These are phyloP conservation scores for Artibeus jamaicensis DNA, from an alignment of 2,797 vertebrate genomes.

Conservation along the genomic window DNA sequence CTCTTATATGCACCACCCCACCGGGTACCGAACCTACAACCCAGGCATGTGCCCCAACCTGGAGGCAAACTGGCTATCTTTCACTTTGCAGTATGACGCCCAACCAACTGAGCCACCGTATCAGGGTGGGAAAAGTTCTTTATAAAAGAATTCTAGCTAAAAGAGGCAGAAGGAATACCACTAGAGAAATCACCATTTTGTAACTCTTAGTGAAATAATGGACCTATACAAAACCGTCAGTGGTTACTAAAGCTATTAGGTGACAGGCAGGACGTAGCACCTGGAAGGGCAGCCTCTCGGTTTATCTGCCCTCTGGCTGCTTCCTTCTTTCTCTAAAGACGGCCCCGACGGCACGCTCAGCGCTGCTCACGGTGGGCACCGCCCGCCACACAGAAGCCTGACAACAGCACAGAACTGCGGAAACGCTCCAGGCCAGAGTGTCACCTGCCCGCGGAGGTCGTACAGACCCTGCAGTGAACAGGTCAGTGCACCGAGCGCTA, in stretches of 20 bases:
- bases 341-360: slow-evolving; percentile 58
- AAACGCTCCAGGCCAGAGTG: slow-evolving; percentile 46
- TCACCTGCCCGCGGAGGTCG: rapidly evolving
- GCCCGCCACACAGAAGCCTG: slow-evolving; percentile 71
- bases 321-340: slow-evolving; percentile 51
- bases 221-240: background rate
- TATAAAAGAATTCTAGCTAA: slow-evolving; percentile 38
- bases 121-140: background rate
- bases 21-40: background rate
- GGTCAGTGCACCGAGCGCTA: background rate
- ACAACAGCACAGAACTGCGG: slow-evolving; percentile 69
- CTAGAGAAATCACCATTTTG: background rate
- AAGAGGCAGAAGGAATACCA: background rate
- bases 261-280: background rate
- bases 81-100: background rate
- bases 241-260: background rate
- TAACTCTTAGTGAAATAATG: background rate
- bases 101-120: too few species aligned
- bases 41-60: too few species aligned
- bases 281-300: background rate
- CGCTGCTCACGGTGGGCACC: slow-evolving; percentile 54
- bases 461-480: background rate
- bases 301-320: background rate
- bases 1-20: background rate
- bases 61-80: background rate